A percentile compares a stretch with the other conserved stretches of the same genome.
Evolutionary conservation across 2,888 invertebrate species (phyloP).

Genomic region (Pyrrhia umbra): DNA sequence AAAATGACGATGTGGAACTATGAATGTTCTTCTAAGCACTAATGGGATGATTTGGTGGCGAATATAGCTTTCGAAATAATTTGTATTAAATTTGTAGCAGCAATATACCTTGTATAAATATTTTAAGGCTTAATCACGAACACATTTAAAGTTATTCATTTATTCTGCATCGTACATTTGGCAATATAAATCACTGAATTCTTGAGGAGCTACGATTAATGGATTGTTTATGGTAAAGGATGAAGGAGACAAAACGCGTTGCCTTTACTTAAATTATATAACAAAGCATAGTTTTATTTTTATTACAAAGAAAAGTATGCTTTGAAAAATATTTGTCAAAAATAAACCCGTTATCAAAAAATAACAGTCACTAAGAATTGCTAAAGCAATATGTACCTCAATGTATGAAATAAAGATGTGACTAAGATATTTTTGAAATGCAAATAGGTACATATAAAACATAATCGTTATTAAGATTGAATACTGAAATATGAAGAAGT

Average conservation of each 20-base stretch:
- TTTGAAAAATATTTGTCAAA: too few relatives aligned
- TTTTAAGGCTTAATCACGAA: constrained; percentile 35
- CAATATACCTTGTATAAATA: constrained; percentile 22
- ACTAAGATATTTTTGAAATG: too few relatives aligned
- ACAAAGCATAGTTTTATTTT: background rate
- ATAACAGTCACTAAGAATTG: too few relatives aligned
- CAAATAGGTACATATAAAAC: too few relatives aligned
- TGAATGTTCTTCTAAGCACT: constrained; percentile 35
- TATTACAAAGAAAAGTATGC: background rate
- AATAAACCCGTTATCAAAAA: too few relatives aligned
- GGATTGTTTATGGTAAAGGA: constrained; percentile 29
- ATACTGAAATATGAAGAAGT: too few relatives aligned
- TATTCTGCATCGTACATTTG: constrained; percentile 46
- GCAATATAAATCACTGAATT: constrained; percentile 48
- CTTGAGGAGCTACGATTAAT: constrained; percentile 43
- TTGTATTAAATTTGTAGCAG: constrained; percentile 41
- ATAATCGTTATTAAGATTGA: too few relatives aligned
- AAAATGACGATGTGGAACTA: constrained; percentile 50
- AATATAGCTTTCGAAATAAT: constrained; percentile 44
- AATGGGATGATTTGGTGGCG: constrained; percentile 46
- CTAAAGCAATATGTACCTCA: too few relatives aligned
- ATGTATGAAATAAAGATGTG: too few relatives aligned
- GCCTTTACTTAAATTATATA: constrained; percentile 13
- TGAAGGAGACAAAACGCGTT: constrained; percentile 16
- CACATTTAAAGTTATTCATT: constrained; percentile 36